These are phyloP conservation scores for Lepidurus packardi DNA, from an alignment of 1,140 invertebrate genomes.

Conservation along the genomic window DNA sequence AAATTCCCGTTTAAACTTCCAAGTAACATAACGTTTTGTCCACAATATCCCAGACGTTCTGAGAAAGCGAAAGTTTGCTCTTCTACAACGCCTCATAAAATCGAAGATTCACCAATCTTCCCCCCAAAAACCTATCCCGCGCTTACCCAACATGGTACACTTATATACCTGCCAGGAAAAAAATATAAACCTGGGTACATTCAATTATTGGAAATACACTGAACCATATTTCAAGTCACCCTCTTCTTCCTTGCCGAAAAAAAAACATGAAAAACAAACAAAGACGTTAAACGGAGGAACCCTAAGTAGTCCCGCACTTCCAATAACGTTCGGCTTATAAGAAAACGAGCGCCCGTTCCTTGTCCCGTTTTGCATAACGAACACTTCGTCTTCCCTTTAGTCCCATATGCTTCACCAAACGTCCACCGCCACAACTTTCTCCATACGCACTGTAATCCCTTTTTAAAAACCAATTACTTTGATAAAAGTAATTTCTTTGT, in stretches of 20 bases:
- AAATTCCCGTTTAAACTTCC: background rate
- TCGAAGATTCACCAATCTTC: background rate
- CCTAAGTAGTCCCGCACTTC: background rate
- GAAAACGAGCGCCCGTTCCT: background rate
- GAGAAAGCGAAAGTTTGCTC: no score
- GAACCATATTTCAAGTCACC: background rate
- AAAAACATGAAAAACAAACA: conserved; percentile 3
- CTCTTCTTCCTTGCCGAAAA: background rate
- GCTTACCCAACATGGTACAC: no score
- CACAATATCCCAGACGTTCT: no score
- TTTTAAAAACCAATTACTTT: no score
- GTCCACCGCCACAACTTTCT: background rate
- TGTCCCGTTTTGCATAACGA: background rate
- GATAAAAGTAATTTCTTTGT: no score
- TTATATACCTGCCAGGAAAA: no score
- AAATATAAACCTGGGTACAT: background rate
- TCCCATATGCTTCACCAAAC: background rate
- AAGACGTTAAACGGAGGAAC: background rate
- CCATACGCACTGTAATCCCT: no score
- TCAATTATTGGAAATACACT: background rate
- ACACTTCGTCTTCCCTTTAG: background rate
- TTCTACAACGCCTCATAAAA: background rate
- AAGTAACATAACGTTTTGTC: background rate
- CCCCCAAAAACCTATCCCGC: background rate
- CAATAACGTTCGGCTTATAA: conserved; percentile 10